Conservation (phyloP, 2,797 vertebrate genomes). For the Epinephelus coioides region DNA sequence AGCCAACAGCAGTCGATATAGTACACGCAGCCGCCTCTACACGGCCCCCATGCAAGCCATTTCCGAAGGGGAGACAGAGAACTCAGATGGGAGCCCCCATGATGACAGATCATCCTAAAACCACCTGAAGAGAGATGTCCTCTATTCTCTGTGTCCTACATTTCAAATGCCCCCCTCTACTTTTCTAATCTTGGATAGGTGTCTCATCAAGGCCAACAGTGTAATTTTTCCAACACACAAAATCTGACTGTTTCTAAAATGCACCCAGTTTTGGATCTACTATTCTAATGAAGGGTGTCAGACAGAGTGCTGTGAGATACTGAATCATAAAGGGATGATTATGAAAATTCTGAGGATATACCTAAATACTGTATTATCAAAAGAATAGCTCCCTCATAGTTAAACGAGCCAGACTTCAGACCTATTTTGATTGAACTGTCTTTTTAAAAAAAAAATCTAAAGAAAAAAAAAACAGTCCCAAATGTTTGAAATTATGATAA, state of each 20-base stretch:
- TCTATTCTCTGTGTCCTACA: constrained; percentile 51
- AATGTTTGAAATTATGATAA: constrained; percentile 68
- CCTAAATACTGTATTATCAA: constrained; percentile 65
- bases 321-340: constrained; percentile 52
- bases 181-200: constrained; percentile 60
- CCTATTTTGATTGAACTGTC: constrained; percentile 78
- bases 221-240: constrained; percentile 49
- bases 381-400: constrained; percentile 58
- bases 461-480: constrained; percentile 34
- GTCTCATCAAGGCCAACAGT: constrained; percentile 43
- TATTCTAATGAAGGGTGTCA: constrained; percentile 49
- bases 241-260: constrained; percentile 66
- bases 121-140: constrained; percentile 53
- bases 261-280: constrained; percentile 50
- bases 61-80: constrained; percentile 98
- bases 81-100: constrained; percentile 97
- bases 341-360: constrained; percentile 55
- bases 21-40: constrained; percentile 96
- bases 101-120: constrained; percentile 97
- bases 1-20: constrained; percentile 98
- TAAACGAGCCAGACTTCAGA: constrained; percentile 62
- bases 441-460: constrained; percentile 40
- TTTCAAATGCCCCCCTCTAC: constrained; percentile 59
- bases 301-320: constrained; percentile 56
- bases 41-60: constrained; percentile 99